These are phyloP conservation scores for Penelope pileata DNA, from an alignment of 2,113 vertebrate species.

Conservation along the genomic window DNA sequence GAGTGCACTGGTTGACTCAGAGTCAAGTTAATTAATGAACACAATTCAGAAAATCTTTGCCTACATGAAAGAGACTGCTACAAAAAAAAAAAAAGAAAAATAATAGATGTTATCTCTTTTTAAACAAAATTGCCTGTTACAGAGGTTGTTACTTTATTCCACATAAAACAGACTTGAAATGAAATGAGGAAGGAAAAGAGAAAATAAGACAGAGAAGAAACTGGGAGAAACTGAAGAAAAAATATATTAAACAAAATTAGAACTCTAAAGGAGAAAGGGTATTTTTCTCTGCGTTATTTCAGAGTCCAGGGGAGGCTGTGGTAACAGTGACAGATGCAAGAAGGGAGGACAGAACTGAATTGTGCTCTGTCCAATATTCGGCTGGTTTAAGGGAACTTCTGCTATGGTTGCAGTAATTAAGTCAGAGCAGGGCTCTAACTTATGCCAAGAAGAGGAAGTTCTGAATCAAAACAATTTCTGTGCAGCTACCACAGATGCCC, in stretches of 20 bases:
- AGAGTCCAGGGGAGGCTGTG: neutral
- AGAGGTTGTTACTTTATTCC: neutral
- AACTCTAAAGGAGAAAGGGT: neutral
- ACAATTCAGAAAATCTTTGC: neutral
- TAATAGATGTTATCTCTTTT: neutral
- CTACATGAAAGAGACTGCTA: neutral
- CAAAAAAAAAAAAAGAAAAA: neutral
- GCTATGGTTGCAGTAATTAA: neutral
- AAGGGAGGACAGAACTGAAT: neutral
- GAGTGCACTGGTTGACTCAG: neutral
- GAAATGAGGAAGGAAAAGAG: neutral
- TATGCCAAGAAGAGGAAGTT: neutral
- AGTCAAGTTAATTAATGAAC: conserved; percentile 50
- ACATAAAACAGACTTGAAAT: neutral
- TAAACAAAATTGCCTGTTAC: neutral
- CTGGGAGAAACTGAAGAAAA: neutral
- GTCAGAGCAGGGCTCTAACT: neutral
- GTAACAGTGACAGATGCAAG: neutral
- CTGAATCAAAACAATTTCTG: neutral
- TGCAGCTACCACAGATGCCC: neutral
- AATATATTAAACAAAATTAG: neutral
- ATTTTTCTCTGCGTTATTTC: neutral
- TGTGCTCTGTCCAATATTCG: neutral
- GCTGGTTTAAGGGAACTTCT: neutral
- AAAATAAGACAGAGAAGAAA: neutral